phyloP scores from a whole-genome alignment of 2,888 invertebrate genomes.

The Parochlus steinenii region DNA sequence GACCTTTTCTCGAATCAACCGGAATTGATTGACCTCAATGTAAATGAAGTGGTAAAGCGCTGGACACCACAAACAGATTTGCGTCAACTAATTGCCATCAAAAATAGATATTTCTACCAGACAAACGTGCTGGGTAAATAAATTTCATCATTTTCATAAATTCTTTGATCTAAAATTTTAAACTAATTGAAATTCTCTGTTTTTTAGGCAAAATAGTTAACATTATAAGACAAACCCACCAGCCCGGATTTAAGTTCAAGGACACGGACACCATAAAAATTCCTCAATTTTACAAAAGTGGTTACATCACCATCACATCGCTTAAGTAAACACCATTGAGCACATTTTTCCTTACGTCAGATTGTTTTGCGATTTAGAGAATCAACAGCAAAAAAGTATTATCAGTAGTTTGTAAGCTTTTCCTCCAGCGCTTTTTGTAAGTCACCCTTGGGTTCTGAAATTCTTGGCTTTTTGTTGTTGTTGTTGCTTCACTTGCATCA shows the following conservation, averaged over 20 bases:
- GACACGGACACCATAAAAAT: conserved; percentile 25
- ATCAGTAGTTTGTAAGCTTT: too few relatives aligned
- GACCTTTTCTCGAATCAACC: conserved; percentile 15
- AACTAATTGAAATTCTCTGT: conserved; percentile 8
- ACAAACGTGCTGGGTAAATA: conserved; percentile 26
- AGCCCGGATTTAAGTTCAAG: conserved; percentile 15
- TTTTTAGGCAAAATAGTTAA: conserved; percentile 26
- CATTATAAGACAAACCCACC: conserved; percentile 26
- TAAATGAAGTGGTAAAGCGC: conserved; percentile 23
- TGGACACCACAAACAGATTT: conserved; percentile 26
- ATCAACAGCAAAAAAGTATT: too few relatives aligned
- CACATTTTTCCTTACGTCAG: too few relatives aligned
- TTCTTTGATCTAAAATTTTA: not conserved
- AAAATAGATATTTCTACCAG: conserved; percentile 23
- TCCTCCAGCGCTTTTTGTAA: too few relatives aligned
- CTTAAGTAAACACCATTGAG: too few relatives aligned
- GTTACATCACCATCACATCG: conserved; percentile 25
- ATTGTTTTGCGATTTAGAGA: too few relatives aligned
- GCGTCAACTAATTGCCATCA: conserved; percentile 21
- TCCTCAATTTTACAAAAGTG: conserved; percentile 29
- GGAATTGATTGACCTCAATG: conserved; percentile 23
- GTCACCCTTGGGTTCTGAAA: too few relatives aligned
- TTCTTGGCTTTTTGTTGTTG: too few relatives aligned
- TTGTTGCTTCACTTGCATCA: too few relatives aligned
- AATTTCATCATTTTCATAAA: not conserved